Evolutionary conservation across 2,888 invertebrate species (phyloP).

Genomic region (Saturnia pavonia): DNA sequence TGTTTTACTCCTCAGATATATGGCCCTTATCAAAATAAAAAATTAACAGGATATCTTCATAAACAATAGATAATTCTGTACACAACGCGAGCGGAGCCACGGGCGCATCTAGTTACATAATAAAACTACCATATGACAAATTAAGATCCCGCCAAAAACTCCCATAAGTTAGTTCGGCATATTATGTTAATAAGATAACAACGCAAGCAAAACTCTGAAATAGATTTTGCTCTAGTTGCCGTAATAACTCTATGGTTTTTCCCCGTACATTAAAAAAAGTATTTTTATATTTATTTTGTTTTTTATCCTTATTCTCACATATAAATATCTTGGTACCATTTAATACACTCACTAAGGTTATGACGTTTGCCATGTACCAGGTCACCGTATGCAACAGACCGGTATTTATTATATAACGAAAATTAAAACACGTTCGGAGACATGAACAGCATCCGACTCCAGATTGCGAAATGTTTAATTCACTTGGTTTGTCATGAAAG

Average conservation of each 20-base stretch:
- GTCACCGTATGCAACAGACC: slow-evolving; percentile 38
- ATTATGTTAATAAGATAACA: not conserved
- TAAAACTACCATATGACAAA: no score
- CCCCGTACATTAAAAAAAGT: not conserved
- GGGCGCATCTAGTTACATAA: no score
- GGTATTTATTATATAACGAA: slow-evolving; percentile 38
- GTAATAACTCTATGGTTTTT: no score
- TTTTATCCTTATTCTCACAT: not conserved
- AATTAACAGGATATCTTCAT: no score
- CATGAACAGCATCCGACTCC: slow-evolving; percentile 12
- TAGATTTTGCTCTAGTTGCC: no score
- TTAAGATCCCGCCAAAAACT: no score
- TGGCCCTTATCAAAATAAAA: no score
- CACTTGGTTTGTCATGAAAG: slow-evolving; percentile 8
- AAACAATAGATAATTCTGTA: no score
- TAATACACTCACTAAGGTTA: not conserved
- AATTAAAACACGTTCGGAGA: slow-evolving; percentile 28
- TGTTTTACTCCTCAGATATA: no score
- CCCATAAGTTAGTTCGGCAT: not conserved
- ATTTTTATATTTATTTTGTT: no score
- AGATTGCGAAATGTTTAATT: slow-evolving; percentile 5
- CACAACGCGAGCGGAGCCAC: no score
- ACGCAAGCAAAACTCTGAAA: not conserved
- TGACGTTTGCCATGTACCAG: slow-evolving; percentile 27
- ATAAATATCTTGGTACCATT: not conserved